Conservation (phyloP, 2,797 vertebrate genomes). For the Alosa sapidissima region DNA sequence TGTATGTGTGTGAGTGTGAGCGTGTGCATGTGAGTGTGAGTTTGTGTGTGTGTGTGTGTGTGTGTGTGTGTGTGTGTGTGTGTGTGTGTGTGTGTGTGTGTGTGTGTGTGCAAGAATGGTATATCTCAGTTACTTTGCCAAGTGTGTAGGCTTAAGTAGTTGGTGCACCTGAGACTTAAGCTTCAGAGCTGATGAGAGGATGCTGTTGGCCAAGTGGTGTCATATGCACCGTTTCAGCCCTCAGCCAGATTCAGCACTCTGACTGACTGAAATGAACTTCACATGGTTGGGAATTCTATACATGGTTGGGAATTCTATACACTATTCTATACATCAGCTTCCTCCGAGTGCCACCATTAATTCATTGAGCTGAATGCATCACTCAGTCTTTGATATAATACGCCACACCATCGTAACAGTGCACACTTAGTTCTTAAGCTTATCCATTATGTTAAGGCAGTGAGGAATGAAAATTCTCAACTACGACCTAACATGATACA, state of each 20-base stretch:
- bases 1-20: neutral
- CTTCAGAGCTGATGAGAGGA: neutral
- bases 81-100: neutral
- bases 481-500: neutral
- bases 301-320: neutral
- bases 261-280: neutral
- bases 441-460: neutral
- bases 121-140: neutral
- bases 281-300: neutral
- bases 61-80: neutral
- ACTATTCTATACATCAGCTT: neutral
- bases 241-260: neutral
- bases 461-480: neutral
- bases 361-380: neutral
- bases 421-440: neutral
- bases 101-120: neutral
- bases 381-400: neutral
- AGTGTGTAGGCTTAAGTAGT: slow-evolving; percentile 49
- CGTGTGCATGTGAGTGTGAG: neutral
- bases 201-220: neutral
- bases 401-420: neutral
- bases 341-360: neutral
- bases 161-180: neutral
- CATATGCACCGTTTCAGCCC: neutral
- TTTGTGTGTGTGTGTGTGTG: neutral